Evolutionary conservation across 2,797 vertebrate genomes (phyloP).

Genomic region (Pseudomugil gertrudae): DNA sequence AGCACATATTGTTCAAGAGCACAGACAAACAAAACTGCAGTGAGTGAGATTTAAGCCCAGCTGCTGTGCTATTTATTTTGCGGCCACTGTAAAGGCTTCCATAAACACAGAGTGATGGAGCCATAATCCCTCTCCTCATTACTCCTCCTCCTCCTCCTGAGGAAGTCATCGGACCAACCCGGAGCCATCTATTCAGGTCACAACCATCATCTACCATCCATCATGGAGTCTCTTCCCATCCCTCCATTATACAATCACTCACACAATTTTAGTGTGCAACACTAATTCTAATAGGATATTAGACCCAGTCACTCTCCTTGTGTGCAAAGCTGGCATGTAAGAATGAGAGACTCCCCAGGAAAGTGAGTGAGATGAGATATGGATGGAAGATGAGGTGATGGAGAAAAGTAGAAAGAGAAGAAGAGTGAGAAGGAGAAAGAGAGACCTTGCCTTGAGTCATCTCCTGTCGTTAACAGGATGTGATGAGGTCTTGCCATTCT

Average conservation of each 20-base stretch:
- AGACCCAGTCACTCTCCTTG: slow-evolving; percentile 49
- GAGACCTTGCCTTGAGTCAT: slow-evolving; percentile 84
- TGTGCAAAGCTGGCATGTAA: slow-evolving; percentile 64
- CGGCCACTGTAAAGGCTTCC: slow-evolving; percentile 42
- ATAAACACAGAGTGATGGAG: slow-evolving; percentile 69
- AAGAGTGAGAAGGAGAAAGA: slow-evolving; percentile 40
- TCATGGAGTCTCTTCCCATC: slow-evolving; percentile 48
- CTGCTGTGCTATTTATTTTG: slow-evolving; percentile 61
- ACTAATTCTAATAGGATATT: slow-evolving; percentile 75
- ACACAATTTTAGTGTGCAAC: slow-evolving; percentile 46
- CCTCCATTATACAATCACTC: slow-evolving; percentile 43
- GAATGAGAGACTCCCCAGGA: slow-evolving; percentile 40
- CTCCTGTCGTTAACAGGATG: slow-evolving; percentile 89
- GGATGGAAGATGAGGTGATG: slow-evolving; percentile 20
- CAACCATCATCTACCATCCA: slow-evolving; percentile 73
- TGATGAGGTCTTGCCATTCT: slow-evolving; percentile 93
- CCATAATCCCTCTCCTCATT: slow-evolving; percentile 63
- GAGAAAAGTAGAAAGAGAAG: slow-evolving; percentile 37
- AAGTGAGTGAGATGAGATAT: slow-evolving; percentile 34
- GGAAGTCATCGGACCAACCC: slow-evolving; percentile 67
- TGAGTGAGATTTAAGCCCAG: slow-evolving; percentile 36
- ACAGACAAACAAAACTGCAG: slow-evolving; percentile 28
- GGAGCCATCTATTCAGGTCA: slow-evolving; percentile 71
- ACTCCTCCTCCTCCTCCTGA: slow-evolving; percentile 66
- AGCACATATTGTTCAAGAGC: slow-evolving; percentile 26